Conservation (phyloP, 2,797 vertebrate genomes). For the Caiman crocodilus region DNA sequence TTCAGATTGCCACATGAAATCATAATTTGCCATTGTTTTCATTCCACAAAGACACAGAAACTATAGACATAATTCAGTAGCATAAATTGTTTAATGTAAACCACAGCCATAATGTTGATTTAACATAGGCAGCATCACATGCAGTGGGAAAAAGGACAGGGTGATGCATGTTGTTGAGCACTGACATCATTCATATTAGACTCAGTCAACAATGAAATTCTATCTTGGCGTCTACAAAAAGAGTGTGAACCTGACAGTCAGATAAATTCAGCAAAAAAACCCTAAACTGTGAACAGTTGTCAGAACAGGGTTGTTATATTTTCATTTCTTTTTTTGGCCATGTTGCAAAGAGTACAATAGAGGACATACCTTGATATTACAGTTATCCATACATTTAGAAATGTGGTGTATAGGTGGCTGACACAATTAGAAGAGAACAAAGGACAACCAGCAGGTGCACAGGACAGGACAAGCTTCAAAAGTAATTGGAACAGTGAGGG, state of each 20-base stretch:
- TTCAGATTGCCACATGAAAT: neutral
- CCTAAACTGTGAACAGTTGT: constrained; percentile 32
- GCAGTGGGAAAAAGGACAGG: neutral
- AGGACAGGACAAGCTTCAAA: neutral
- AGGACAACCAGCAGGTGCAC: constrained; percentile 39
- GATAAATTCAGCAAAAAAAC: constrained; percentile 34
- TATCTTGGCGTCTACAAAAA: constrained; percentile 14
- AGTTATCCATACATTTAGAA: neutral
- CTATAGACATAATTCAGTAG: neutral
- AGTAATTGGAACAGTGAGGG: neutral
- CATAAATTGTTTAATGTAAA: neutral
- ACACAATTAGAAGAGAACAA: neutral
- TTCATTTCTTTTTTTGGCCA: constrained; percentile 49
- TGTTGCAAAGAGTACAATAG: neutral
- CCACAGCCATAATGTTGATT: neutral
- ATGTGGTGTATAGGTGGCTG: neutral
- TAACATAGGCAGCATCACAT: neutral
- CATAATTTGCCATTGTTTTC: neutral
- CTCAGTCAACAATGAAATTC: constrained; percentile 39
- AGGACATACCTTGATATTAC: neutral
- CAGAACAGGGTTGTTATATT: constrained; percentile 26
- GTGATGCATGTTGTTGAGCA: neutral
- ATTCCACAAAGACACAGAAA: constrained; percentile 1
- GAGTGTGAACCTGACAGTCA: constrained; percentile 37
- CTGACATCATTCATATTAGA: neutral